Percentiles rank a stretch among this genome's conserved stretches.
Conservation (phyloP, 2,113 vertebrate genomes). For the Phalacrocorax pelagicus region DNA sequence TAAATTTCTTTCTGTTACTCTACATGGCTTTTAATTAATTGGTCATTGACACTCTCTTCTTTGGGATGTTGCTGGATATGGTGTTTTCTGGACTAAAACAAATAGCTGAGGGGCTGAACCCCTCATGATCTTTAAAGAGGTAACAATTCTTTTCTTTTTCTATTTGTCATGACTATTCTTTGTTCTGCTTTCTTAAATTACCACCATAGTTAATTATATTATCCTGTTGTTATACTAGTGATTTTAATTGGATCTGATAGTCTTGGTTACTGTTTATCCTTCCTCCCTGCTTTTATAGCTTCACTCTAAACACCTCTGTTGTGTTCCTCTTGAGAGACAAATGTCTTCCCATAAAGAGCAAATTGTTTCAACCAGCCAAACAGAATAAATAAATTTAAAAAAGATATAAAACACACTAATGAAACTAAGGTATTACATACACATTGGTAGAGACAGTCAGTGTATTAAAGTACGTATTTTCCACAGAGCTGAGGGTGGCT, state of each 20-base stretch:
- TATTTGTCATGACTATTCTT: not conserved
- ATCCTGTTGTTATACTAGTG: not conserved
- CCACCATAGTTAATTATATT: not conserved
- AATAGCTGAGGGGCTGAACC: not conserved
- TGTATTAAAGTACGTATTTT: not conserved
- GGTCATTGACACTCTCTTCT: not conserved
- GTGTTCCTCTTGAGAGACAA: slow-evolving; percentile 5
- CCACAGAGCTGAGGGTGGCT: not conserved
- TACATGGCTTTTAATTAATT: not conserved
- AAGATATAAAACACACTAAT: not conserved
- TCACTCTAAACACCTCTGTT: not conserved
- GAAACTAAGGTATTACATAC: not conserved
- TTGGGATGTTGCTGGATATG: not conserved
- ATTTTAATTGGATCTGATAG: slow-evolving; percentile 29
- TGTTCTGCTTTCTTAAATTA: not conserved
- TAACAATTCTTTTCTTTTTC: not conserved
- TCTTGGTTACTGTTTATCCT: slow-evolving; percentile 10
- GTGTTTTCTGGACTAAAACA: not conserved
- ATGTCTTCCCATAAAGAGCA: not conserved
- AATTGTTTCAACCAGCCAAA: not conserved
- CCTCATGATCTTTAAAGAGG: not conserved
- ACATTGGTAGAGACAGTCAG: not conserved
- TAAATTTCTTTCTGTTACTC: not conserved
- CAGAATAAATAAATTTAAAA: not conserved
- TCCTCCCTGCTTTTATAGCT: not conserved